phyloP scores from a whole-genome alignment of 2,797 vertebrate species.

The Myotis findleyi region DNA sequence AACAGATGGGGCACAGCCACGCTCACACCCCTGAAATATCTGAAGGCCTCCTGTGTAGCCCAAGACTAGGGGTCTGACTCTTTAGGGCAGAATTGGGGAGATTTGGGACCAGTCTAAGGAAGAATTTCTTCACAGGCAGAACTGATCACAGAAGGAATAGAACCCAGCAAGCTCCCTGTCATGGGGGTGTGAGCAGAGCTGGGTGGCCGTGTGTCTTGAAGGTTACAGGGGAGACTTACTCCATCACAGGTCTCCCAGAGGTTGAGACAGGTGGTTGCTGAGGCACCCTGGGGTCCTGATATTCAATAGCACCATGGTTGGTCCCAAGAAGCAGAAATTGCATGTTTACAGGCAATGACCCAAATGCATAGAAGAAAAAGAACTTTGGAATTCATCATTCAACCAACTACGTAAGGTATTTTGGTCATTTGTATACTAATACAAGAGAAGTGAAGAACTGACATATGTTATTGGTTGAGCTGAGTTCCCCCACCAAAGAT shows the following conservation, averaged over 20 bases:
- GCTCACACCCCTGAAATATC: neutral
- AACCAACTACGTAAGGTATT: neutral
- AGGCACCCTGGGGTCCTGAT: neutral
- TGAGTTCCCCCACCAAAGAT: neutral
- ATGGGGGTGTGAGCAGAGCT: neutral
- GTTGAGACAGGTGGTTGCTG: neutral
- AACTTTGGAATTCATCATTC: conserved; percentile 7
- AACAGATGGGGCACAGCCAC: neutral
- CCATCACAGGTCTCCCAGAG: neutral
- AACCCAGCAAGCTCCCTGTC: neutral
- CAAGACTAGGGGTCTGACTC: neutral
- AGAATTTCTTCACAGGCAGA: neutral
- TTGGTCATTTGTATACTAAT: neutral
- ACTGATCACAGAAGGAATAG: neutral
- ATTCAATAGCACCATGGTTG: neutral
- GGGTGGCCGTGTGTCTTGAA: neutral
- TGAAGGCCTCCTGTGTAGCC: neutral
- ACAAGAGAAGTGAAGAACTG: neutral
- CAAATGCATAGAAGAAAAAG: neutral
- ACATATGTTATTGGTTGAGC: neutral
- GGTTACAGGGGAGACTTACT: neutral
- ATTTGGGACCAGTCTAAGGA: neutral
- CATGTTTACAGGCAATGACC: neutral
- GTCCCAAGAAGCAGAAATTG: neutral
- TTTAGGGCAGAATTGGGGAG: conserved; percentile 1